Base-by-base conservation (phyloP, 2,888 invertebrate genomes). In the Scaptomyza caliginosa region DNA sequence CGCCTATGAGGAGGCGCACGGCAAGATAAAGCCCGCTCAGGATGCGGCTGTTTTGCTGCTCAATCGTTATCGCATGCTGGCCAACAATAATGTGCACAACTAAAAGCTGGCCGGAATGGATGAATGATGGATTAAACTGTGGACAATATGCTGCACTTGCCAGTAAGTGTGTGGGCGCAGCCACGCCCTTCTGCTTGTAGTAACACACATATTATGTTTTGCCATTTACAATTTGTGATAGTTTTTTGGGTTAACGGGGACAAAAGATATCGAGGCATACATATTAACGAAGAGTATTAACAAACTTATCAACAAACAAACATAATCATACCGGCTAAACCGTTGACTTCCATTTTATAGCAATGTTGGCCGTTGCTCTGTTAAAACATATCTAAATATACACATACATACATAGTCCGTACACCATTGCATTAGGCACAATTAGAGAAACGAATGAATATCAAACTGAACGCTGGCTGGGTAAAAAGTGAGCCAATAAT, bases 1-100 rank as follows among this genome's bases (percentile, higher is more conserved):
- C 46, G 76, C 71, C 48, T 76, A 79, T 46, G 76, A 81, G 60
- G 76, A 67, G 58, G 57, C 45, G 45, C 70, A 80, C 48, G 74
- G 76, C 49, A 82, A 84, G 48, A 70, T 83, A 11, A 72, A 77
- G 63, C 78, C 78, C 17, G 80, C 82, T 16, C 68, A 76, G 58
- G 83, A 83, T 62, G 74, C 80, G n/a, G 80, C 74, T 30, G 39
- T 77, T 23, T 36, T 72, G 54, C 68, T 85, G 32, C 54, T 75
- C 32, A 83, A 83, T 59, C 83, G 80, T 51, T 83, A 74, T 57
- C 83, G 76, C 50, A 83, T 70, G 74, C 64, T 83, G 68, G 85
- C 74, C 45, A 77, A 73, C 40, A 79, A 63, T 38, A 83, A 81
- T 54, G 75, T 83, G 64, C 77, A 81, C 56, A 81, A 83, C 52